Conservation (phyloP, 2,888 invertebrate species). For the Harpagoxenus sublaevis region DNA sequence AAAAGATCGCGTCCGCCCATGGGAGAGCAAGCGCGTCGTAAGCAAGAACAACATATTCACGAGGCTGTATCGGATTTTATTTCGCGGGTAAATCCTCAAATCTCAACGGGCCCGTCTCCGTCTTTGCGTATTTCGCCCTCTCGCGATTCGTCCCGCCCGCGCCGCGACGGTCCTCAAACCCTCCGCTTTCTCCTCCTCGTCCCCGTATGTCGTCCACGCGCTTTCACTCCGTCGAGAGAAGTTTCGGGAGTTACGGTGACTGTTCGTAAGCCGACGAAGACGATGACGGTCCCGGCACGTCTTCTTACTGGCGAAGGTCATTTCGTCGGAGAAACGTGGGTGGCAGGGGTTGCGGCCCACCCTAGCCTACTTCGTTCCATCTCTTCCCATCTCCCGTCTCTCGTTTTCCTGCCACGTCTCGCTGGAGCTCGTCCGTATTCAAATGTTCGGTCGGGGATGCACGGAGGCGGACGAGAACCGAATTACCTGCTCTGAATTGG, state of each 20-base stretch:
- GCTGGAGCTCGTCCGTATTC: slow-evolving; percentile 59
- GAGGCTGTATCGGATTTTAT: slow-evolving; percentile 81
- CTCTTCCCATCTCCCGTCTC: slow-evolving; percentile 15
- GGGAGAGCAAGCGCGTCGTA: slow-evolving; percentile 32
- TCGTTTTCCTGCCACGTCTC: slow-evolving; percentile 45
- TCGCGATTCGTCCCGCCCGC: slow-evolving; percentile 42
- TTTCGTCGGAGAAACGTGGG: slow-evolving; percentile 64
- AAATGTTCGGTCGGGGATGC: slow-evolving; percentile 55
- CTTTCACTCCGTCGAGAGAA: slow-evolving; percentile 53
- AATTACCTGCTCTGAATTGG: slow-evolving; percentile 62
- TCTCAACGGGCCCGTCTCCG: slow-evolving; percentile 70
- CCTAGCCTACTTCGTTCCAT: slow-evolving; percentile 40
- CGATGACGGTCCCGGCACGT: slow-evolving; percentile 69
- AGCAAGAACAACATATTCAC: slow-evolving; percentile 77
- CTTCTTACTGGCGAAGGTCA: slow-evolving; percentile 68
- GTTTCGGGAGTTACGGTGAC: slow-evolving; percentile 75
- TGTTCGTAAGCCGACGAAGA: slow-evolving; percentile 73
- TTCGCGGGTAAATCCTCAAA: slow-evolving; percentile 80
- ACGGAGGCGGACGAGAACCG: slow-evolving; percentile 56
- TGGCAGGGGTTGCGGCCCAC: slow-evolving; percentile 51
- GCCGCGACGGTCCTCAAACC: slow-evolving; percentile 23
- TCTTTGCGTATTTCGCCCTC: slow-evolving; percentile 54
- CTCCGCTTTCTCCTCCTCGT: slow-evolving; percentile 1
- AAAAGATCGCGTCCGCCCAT: slow-evolving; percentile 47
- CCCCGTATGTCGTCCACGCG: slow-evolving; percentile 6